Evolutionary conservation across 2,797 vertebrate genomes (phyloP), one percentile per base, ranked within the genome.

Genomic region (Lacerta viridis): DNA sequence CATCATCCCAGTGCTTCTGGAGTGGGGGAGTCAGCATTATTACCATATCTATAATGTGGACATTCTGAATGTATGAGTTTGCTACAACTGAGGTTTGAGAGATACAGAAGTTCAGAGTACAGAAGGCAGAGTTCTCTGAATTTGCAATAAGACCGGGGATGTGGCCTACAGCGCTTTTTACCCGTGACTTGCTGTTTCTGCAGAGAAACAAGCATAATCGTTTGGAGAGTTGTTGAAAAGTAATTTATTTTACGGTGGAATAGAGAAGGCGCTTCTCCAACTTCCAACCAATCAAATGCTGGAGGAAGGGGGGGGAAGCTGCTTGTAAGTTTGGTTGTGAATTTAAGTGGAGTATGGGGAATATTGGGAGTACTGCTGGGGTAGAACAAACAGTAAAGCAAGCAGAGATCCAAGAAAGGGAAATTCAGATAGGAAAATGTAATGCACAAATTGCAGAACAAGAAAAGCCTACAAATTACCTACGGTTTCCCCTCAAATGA

Each of bases 171-270:
- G 59, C 59, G 27, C 46, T 55, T 36, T 43, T 43, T 27, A 64
- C 17, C 4, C 18, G 18, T 39, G 18, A 36, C 7, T 33, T 75
- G 20, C 81, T 55, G 81, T 81, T 81, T 81, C 71, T 81, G 39
- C 69, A 81, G 69, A 74, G 27, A 74, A 75, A 74, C 68, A 25
- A 50, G 9, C n/a, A 68, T 50, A 76, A 87, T 82, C 64, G 39
- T 36, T 64, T 46, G 41, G 59, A 36, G 41, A 76, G 76, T 76
- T 36, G 39, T 72, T 46, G 29, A 81, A 75, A 78, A 87, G 72
- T 27, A 46, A 82, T 87, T 82, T 76, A 61, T 25, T 75, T 82
- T 76, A 66, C 7, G 15, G 66, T 68, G 59, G 71, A 66, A 82
- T 33, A 75, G 36, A 83, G n/a, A 72, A 80, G 43, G 50, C 46